Percentiles rank a stretch among this genome's conserved stretches.
These are phyloP conservation scores for Pithecia hirsuta DNA, from an alignment of 2,797 vertebrate genomes.

Conservation along the genomic window DNA sequence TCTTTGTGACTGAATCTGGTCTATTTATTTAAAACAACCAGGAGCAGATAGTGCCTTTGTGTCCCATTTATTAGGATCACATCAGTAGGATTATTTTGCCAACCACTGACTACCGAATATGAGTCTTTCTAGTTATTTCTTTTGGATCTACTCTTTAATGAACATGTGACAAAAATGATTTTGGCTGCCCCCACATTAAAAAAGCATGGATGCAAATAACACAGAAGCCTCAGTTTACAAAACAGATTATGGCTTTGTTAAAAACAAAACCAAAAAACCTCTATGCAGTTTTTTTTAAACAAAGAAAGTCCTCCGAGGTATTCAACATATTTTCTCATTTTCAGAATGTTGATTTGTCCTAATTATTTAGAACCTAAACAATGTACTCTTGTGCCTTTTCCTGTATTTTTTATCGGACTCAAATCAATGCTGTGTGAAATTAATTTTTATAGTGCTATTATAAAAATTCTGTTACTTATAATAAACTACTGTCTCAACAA, in stretches of 20 bases:
- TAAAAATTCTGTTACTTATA: not conserved
- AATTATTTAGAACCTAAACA: not conserved
- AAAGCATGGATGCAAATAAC: not conserved
- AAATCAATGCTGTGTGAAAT: not conserved
- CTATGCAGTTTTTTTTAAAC: not conserved
- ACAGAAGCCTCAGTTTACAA: not conserved
- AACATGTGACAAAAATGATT: not conserved
- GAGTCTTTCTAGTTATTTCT: not conserved
- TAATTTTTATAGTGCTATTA: not conserved
- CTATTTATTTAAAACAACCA: not conserved
- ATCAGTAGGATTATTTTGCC: not conserved
- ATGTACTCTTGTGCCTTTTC: not conserved
- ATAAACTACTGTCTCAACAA: not conserved
- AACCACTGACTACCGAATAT: not conserved
- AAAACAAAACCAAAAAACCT: not conserved
- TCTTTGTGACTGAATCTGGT: not conserved
- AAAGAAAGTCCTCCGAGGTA: not conserved
- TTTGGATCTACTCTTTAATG: slow-evolving; percentile 29
- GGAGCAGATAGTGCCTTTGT: not conserved
- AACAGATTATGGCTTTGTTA: not conserved
- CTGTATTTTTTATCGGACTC: slow-evolving; percentile 10
- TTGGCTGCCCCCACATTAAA: not conserved
- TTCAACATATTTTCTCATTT: slow-evolving; percentile 6
- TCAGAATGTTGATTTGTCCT: slow-evolving; percentile 11
- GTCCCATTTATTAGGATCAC: not conserved